Base-by-base conservation (phyloP, 2,888 invertebrate species). In the Sarcophaga carnaria region DNA sequence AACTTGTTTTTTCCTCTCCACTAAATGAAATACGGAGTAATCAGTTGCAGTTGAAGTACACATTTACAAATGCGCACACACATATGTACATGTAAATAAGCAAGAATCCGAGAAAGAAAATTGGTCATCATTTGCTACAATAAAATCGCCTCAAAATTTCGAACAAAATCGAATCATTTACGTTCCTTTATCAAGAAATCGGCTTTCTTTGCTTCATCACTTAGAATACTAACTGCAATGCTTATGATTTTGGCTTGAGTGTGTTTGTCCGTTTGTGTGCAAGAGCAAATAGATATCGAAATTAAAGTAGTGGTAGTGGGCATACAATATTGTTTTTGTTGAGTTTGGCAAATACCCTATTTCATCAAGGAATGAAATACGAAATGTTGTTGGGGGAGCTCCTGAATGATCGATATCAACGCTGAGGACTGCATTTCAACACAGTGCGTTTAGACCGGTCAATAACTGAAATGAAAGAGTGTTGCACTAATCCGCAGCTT, bases 101-200 rank as follows among this genome's bases (percentile, higher is more conserved):
- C 6, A 27, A 37, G 1, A 63, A 8, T 27, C 37, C 47, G 14
- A 5, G 2, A 20, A 59, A 60, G 11, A 37, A 59, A 62, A 60
- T 22, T 45, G 54, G 22, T 49, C 66, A 67, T 37, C 37, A 37
- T 37, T 72, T 72, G 37, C 12, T 64, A 63, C 80, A 71, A 69
- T 75, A 67, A 67, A 82, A 81, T 72, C 67, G 17, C 25, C 25
- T 69, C 27, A 60, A 83, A 78, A 71, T 47, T 71, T 66, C 69
- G 60, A 81, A 75, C 64, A 49, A 62, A 49, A 77, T 54, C 12
- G n/a, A 47, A 66, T 67, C 47, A 3, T 37, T 37, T 75, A 59
- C 1, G 14, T 54, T 69, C 45, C 54, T 76, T 22, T 49, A 49
- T 37, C 12, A 14, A 47, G 59, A 49, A 49, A 54, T 1, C 14